Conservation (phyloP, 1,140 invertebrate genomes). For the Drosophila obscura region DNA sequence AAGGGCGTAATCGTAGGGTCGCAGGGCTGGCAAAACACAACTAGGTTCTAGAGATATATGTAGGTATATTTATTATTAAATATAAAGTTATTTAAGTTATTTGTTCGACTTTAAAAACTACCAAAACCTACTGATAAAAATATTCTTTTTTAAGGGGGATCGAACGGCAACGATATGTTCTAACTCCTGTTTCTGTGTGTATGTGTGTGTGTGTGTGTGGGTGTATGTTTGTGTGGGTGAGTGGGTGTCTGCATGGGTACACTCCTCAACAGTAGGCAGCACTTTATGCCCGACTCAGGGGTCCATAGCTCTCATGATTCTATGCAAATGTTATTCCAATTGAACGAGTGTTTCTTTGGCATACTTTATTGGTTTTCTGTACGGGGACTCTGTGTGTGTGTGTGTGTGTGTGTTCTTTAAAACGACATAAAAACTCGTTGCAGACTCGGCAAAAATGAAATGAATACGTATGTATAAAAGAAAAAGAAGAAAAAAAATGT, state of each 20-base stretch:
- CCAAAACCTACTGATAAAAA: constrained; percentile 66
- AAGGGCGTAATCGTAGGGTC: constrained; percentile 28
- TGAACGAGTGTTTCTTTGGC: constrained; percentile 30
- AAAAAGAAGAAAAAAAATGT: constrained; percentile 20
- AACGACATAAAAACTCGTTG: constrained; percentile 14
- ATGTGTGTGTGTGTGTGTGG: constrained; percentile 39
- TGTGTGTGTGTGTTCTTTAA: constrained; percentile 20
- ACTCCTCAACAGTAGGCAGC: not conserved
- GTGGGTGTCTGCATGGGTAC: constrained; percentile 2
- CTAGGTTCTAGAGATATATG: constrained; percentile 59
- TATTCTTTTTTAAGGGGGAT: constrained; percentile 43
- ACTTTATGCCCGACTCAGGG: constrained; percentile 3
- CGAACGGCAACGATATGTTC: constrained; percentile 39
- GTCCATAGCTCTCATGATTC: constrained; percentile 27
- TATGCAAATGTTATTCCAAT: constrained; percentile 36
- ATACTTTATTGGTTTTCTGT: constrained; percentile 42
- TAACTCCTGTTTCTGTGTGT: constrained; percentile 42
- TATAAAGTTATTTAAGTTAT: constrained; percentile 42
- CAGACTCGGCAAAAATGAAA: constrained; percentile 30
- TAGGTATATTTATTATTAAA: constrained; percentile 34
- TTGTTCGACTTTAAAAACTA: constrained; percentile 60
- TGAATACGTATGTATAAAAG: constrained; percentile 29
- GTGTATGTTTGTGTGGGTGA: constrained; percentile 22
- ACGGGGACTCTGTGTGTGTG: constrained; percentile 17
- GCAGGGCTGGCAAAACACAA: constrained; percentile 70